Percentiles rank a stretch among this genome's conserved stretches.
phyloP scores from a whole-genome alignment of 1,140 invertebrate species.

The Telenomus remus region DNA sequence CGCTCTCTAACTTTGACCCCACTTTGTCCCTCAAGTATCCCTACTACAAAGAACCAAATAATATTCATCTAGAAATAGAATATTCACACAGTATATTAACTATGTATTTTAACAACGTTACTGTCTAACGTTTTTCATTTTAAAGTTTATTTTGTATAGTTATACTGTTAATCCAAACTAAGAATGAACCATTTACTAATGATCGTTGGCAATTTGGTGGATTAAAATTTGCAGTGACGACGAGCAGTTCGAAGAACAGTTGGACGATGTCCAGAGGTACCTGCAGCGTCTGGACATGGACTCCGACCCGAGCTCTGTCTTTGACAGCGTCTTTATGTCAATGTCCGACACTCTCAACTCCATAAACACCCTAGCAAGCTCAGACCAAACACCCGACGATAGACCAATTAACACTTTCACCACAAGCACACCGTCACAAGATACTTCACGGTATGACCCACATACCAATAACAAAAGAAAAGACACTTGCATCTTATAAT shows the following conservation, averaged over 20 bases:
- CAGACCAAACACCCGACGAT: constrained; percentile 74
- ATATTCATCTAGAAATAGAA: too few species aligned
- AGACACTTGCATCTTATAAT: constrained; percentile 50
- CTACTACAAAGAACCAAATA: constrained; percentile 28
- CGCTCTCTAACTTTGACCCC: constrained; percentile 60
- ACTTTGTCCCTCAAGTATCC: constrained; percentile 41
- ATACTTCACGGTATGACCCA: constrained; percentile 71
- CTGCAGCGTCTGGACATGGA: constrained; percentile 67
- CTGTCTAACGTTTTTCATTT: too few species aligned
- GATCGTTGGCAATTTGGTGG: constrained; percentile 41
- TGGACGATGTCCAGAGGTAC: constrained; percentile 64
- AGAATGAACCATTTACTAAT: too few species aligned
- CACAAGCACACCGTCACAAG: constrained; percentile 71
- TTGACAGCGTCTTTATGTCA: constrained; percentile 75
- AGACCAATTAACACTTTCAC: constrained; percentile 72
- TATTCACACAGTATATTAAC: too few species aligned
- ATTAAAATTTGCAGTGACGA: constrained; percentile 71
- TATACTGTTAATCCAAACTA: too few species aligned
- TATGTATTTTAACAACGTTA: too few species aligned
- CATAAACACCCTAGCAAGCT: constrained; percentile 74
- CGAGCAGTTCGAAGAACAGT: constrained; percentile 59
- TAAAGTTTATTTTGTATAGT: too few species aligned
- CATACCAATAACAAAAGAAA: constrained; percentile 33
- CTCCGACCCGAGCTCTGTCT: constrained; percentile 70
- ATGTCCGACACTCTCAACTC: constrained; percentile 75